Evolutionary conservation across 2,113 vertebrate genomes (phyloP).

Genomic region (Onychorhynchus coronatus): DNA sequence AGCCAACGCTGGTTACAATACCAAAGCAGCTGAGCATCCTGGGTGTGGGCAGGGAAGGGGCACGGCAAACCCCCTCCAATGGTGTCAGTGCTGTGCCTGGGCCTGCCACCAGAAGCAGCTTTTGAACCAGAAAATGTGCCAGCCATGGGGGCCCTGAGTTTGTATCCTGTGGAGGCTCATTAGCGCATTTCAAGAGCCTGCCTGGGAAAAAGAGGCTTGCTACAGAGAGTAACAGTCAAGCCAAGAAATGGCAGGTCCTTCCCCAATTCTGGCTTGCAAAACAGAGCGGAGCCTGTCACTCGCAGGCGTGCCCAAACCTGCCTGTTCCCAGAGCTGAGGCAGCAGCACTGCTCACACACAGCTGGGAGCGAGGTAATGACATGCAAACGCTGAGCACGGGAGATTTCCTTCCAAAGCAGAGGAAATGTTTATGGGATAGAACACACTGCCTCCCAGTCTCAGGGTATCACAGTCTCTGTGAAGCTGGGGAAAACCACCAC

Average conservation of each 20-base stretch:
- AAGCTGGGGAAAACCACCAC: background rate
- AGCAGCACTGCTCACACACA: conserved; percentile 6
- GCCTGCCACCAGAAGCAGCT: conserved; percentile 22
- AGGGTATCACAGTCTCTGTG: background rate
- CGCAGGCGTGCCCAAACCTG: conserved; percentile 15
- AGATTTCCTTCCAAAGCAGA: background rate
- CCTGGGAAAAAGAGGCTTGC: conserved; percentile 20
- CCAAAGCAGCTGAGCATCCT: background rate
- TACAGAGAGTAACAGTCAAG: background rate
- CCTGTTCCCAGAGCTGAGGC: conserved; percentile 46
- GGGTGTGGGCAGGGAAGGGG: background rate
- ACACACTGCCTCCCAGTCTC: background rate
- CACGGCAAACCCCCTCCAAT: background rate
- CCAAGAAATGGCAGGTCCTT: background rate
- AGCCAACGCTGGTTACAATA: background rate
- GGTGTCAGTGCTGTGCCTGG: background rate
- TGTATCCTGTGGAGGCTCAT: conserved; percentile 5
- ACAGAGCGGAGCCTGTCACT: background rate
- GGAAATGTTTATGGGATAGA: background rate
- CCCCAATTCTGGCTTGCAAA: background rate
- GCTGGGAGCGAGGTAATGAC: background rate
- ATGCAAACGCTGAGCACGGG: conserved; percentile 1
- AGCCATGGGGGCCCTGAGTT: background rate
- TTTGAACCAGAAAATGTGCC: conserved; percentile 2
- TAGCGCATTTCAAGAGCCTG: conserved; percentile 20